Conservation (phyloP, 2,888 invertebrate species). For the Thelaira solivaga region DNA sequence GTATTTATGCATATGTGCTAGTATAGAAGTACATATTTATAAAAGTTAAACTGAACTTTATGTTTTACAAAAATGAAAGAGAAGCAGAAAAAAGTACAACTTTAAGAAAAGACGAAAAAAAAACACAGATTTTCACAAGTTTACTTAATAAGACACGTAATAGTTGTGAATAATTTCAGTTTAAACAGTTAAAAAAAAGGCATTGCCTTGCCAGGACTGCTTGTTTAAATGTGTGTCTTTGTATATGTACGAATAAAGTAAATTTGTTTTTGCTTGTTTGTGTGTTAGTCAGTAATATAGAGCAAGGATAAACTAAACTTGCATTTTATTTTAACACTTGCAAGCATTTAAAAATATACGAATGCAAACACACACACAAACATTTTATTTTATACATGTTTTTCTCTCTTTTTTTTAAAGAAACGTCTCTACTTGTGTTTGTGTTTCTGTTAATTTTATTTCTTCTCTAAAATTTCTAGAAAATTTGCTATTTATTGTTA, state of each 20-base stretch:
- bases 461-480: not conserved
- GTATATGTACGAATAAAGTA: not conserved
- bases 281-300: conserved; percentile 36
- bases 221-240: not conserved
- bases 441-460: not conserved
- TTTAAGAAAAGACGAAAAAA: not conserved
- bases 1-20: no score
- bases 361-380: not conserved
- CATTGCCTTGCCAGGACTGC: not conserved
- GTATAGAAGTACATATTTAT: no score
- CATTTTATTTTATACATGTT: not conserved
- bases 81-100: not conserved
- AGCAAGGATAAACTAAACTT: no score
- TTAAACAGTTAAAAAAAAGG: not conserved
- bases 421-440: not conserved
- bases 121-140: conserved; percentile 8
- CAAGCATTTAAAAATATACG: not conserved
- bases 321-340: conserved; percentile 15
- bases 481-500: conserved; percentile 25
- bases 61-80: not conserved
- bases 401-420: conserved; percentile 3
- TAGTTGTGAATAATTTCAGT: conserved; percentile 33
- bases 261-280: conserved; percentile 19
- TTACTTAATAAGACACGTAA: conserved; percentile 45
- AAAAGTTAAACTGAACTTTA: conserved; percentile 40